Conservation (phyloP, 2,113 vertebrate species). For the Catharus minimus region DNA sequence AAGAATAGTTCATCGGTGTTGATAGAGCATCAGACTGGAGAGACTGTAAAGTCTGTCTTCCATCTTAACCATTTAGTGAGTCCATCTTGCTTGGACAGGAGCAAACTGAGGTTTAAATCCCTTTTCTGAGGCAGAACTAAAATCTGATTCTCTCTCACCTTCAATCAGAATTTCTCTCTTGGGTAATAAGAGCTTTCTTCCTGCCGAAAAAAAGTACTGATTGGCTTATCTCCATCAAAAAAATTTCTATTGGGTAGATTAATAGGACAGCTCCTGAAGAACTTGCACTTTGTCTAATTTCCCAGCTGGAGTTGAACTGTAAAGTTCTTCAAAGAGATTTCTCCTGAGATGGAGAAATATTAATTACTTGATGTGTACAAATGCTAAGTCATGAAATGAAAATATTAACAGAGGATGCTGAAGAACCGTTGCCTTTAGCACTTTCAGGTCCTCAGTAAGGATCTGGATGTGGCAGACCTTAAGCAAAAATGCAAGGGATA, state of each 20-base stretch:
- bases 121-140: background rate
- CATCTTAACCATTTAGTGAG: background rate
- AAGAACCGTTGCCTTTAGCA: background rate
- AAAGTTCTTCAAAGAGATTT: background rate
- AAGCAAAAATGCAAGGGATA: background rate
- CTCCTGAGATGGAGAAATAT: background rate
- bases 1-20: background rate
- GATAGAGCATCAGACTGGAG: background rate
- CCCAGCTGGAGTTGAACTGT: background rate
- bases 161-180: background rate
- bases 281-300: background rate
- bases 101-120: background rate
- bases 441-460: background rate
- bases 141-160: background rate
- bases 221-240: background rate
- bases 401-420: background rate
- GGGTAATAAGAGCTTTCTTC: background rate
- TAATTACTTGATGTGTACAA: background rate
- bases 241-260: fast-evolving
- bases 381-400: background rate
- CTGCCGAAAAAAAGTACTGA: background rate
- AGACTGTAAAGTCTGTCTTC: background rate
- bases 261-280: background rate
- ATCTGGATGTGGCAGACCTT: background rate
- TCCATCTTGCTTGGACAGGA: background rate